Base-by-base conservation (phyloP, 2,888 invertebrate species). In the Chalcis sispes region DNA sequence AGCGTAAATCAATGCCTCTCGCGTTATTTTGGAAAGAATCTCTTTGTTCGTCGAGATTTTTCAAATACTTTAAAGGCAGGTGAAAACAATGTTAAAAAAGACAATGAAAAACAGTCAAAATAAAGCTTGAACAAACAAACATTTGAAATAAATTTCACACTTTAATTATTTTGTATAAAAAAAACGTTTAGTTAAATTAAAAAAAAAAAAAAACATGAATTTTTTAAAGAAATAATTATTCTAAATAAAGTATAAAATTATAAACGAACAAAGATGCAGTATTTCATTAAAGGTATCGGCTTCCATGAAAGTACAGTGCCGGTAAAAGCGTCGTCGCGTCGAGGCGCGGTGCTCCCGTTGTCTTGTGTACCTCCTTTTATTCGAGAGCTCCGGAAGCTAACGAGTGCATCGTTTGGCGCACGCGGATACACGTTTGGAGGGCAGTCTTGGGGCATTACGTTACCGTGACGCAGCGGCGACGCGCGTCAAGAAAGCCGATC, bases 371-470 rank as follows among this genome's bases (percentile, higher is more conserved):
- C n/a, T 18, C 56, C 46, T 20, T 36, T 2, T 18, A 18, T 5
- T 46, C 4, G 15, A 25, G 54, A 32, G 23, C 61, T 69, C 72
- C 79, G 78, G 79, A 79, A 80, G 82, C 81, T 85, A 85, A 85
- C 82, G 83, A 87, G 85, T 84, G 83, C 83, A 75, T 80, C 81
- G 80, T 83, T 82, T 81, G 80, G 84, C 81, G 85, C 32, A 85
- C 23, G 59, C 48, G 58, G 59, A 67, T 72, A n/a, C 85, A 82
- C 85, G 83, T 86, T 86, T 84, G 85, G 84, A 84, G 85, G 85
- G 85, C 85, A 84, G 80, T 83, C 82, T 78, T 85, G 84, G 83
- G 86, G 86, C 87, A 86, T 87, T 84, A 84, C 84, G 87, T 87
- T 84, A 84, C 84, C 83, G 84, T 85, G 84, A 85, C 84, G 83